These are phyloP conservation scores for Siniperca obscura DNA, from an alignment of 2,797 vertebrate genomes.

Conservation along the genomic window DNA sequence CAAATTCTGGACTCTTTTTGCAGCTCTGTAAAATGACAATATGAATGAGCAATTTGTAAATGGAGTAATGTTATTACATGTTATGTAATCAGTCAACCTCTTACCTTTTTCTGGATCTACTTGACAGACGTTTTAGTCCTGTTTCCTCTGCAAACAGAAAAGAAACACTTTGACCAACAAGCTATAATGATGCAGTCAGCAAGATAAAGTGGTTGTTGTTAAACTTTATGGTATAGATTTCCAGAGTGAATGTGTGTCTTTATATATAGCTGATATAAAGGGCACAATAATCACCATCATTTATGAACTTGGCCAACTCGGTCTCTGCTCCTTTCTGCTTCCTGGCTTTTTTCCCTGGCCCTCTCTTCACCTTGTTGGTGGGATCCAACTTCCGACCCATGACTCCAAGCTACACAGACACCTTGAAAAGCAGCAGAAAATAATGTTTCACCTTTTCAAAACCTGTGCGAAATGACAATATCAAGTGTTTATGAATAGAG, in stretches of 20 bases:
- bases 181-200: neutral
- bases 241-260: neutral
- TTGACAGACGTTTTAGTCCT: constrained; percentile 88
- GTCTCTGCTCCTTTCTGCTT: constrained; percentile 95
- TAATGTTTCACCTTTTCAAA: neutral
- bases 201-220: neutral
- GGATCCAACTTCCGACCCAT: constrained; percentile 97
- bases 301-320: constrained; percentile 89
- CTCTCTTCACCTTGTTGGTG: constrained; percentile 88
- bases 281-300: constrained; percentile 81
- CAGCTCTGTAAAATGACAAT: constrained; percentile 76
- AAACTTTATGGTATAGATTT: neutral
- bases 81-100: neutral
- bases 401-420: constrained; percentile 54
- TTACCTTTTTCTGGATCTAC: constrained; percentile 91
- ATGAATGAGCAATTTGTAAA: constrained; percentile 25
- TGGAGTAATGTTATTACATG: neutral
- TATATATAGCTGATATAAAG: neutral
- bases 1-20: constrained; percentile 76
- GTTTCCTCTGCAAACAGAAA: constrained; percentile 77
- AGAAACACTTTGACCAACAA: constrained; percentile 1
- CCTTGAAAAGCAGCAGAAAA: constrained; percentile 36
- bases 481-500: neutral
- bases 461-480: neutral
- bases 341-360: constrained; percentile 91